Evolutionary conservation across 2,888 invertebrate species (phyloP), one percentile per base, ranked within the genome.

Genomic region (Podotricha telesiphe): DNA sequence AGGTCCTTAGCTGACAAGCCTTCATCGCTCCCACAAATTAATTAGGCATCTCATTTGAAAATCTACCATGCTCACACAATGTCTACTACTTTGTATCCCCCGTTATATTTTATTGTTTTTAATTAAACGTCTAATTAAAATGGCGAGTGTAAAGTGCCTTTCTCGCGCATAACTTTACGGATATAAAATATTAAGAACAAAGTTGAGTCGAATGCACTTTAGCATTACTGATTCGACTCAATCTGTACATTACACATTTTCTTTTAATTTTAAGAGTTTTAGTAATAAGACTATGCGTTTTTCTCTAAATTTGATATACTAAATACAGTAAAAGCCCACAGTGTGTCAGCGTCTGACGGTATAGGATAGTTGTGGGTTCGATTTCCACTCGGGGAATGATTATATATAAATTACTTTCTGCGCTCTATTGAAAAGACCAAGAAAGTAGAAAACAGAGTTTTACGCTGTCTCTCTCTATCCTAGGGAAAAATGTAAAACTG

Each of bases 31-130:
- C 73, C 71, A 67, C 74, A 71, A 74, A 74, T 74, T 76, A 74
- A 76, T 75, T 76, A 74, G 71, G 64, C 67, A 62, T 72, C 72
- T 70, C 68, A 75, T 75, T 74, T 72, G 65, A 69, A 70, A 70
- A 59, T 45, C 59, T n/a, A 20, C 45, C 72, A 72, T 71, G 71
- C 65, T 71, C 50, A 45, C 68, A 63, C 64, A 70, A 64, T 61
- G 65, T 69, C 69, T 65, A 68, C 62, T 68, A 72, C 67, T 69
- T 69, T 69, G 68, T 67, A 63, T 50, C 50, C 42, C 56, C 22
- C 56, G 59, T 68, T 67, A 71, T 74, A 72, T 69, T 68, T 68
- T 65, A 70, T 50, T 40, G 65, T 70, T 71, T 74, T 74, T 69
- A 72, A 74, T 71, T 65, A 68, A 65, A 65, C 37, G n/a, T 59